phyloP scores from a whole-genome alignment of 2,797 vertebrate genomes.

The Malacoctenus gilli region DNA sequence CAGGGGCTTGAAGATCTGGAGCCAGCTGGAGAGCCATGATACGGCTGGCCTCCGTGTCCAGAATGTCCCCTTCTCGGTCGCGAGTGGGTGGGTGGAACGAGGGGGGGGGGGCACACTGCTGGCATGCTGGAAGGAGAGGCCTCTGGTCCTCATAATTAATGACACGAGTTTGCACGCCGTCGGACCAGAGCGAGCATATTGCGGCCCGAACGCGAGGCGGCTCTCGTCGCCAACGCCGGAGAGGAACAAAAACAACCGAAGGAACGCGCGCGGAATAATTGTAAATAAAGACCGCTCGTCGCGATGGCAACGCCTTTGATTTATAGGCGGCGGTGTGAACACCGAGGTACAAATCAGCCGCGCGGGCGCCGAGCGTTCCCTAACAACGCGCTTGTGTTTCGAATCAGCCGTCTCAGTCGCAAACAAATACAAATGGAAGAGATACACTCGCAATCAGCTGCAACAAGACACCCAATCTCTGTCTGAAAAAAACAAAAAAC shows the following conservation, averaged over 20 bases:
- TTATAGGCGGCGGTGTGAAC: slow-evolving; percentile 19
- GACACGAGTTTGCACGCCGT: slow-evolving; percentile 49
- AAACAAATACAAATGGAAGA: slow-evolving; percentile 54
- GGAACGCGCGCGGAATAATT: background rate
- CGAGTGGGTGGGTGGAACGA: too few species aligned
- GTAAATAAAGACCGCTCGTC: slow-evolving; percentile 22
- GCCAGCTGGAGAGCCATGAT: slow-evolving; percentile 78
- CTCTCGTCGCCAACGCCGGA: slow-evolving; percentile 1
- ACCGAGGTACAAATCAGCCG: slow-evolving; percentile 33
- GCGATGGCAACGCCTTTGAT: slow-evolving; percentile 26
- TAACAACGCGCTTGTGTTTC: slow-evolving; percentile 34
- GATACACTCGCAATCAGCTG: slow-evolving; percentile 46
- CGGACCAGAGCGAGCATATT: slow-evolving; percentile 49
- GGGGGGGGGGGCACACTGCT: slow-evolving; percentile 65
- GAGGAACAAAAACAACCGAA: background rate
- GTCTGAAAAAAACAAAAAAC: too few species aligned
- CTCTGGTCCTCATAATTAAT: slow-evolving; percentile 73
- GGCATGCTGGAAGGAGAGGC: slow-evolving; percentile 55
- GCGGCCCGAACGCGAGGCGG: slow-evolving; percentile 19
- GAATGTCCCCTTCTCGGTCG: slow-evolving; percentile 69
- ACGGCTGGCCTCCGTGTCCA: slow-evolving; percentile 71
- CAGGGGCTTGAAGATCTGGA: slow-evolving; percentile 54
- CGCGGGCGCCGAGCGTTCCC: slow-evolving; percentile 29
- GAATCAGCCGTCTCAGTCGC: slow-evolving; percentile 40
- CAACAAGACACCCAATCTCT: slow-evolving; percentile 36